These are phyloP conservation scores for Castor canadensis DNA, from an alignment of 2,113 vertebrate genomes.

Conservation along the genomic window DNA sequence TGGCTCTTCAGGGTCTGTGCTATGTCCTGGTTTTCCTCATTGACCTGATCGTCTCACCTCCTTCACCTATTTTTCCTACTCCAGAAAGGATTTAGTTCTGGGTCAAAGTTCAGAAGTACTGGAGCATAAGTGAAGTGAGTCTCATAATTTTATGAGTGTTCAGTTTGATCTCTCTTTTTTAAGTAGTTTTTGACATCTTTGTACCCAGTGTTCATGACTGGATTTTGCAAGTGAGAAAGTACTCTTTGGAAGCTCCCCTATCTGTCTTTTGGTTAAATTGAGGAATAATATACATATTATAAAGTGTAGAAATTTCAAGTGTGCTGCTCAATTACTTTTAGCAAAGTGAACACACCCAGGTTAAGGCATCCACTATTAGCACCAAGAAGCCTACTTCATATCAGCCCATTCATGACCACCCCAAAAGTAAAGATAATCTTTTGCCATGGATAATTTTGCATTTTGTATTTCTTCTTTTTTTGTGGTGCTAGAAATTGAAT, in stretches of 20 bases:
- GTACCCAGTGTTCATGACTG: not conserved
- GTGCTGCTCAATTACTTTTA: slow-evolving; percentile 6
- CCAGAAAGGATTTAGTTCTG: slow-evolving; percentile 47
- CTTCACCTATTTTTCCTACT: not conserved
- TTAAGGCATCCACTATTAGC: not conserved
- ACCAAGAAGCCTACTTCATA: not conserved
- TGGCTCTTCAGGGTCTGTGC: not conserved
- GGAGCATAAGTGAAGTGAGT: slow-evolving; percentile 25
- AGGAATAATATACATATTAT: not conserved
- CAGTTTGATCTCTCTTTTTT: slow-evolving; percentile 23
- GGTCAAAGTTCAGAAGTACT: slow-evolving; percentile 35
- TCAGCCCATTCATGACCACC: not conserved
- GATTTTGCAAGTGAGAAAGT: slow-evolving; percentile 35
- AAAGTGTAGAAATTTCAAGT: slow-evolving; percentile 26
- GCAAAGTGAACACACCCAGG: not conserved
- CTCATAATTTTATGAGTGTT: slow-evolving; percentile 32
- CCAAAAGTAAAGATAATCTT: slow-evolving; percentile 7
- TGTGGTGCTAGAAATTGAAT: no score
- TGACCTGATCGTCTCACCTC: slow-evolving; percentile 1
- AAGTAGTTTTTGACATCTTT: slow-evolving; percentile 46
- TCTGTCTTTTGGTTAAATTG: slow-evolving; percentile 5
- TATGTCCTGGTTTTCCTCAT: not conserved
- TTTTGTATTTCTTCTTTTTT: not conserved
- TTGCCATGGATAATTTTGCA: not conserved
- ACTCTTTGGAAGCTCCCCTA: not conserved